Base-by-base conservation (phyloP, 2,888 invertebrate species). In the Agrochola lychnidis region DNA sequence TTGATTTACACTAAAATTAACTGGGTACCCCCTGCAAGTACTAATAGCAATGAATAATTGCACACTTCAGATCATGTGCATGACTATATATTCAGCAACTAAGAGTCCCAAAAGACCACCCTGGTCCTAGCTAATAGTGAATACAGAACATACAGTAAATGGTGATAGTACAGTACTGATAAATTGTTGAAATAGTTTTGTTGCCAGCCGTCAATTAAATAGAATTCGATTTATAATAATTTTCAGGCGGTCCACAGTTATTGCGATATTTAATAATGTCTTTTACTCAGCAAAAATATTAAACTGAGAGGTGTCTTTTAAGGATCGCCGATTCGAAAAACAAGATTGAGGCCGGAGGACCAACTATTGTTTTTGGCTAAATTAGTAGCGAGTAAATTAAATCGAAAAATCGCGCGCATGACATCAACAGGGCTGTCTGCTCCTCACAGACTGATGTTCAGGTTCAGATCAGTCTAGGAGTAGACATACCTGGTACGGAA, bases 401-500 rank as follows among this genome's bases (percentile, higher is more conserved):
- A 14, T 12, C 12, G 42, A 42, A 16, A 22, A 51, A 7, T 51
- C 25, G 19, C 48, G 30, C 6, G 7, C 51, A 16, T 7, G 5
- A 51, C 16, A 9, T 51, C 2, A 9, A 51, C 14, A n/a, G 48
- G 48, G 22, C 14, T 30, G 67, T 51, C 9, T 14, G 22, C 9
- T 51, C 68, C 16, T 19, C 40, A 68, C n/a, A n/a, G 9, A 22
- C n/a, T 53, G 9, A 22, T 19, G 22, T 42, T 22, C 22, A 45
- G 22, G 48, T 51, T 51, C 30, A 67, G 67, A 45, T 70, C 42
- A 30, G 42, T 70, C 42, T 22, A 25, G 40, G 19, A 69, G 69
- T 25, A 30, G 19, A 48, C 10, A 51, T 10, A 59, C 5, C 30
- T 48, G 10, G 16, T 36, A 42, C 53, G 19, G 53, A 30, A 10